Percentiles rank a stretch among this genome's conserved stretches.
Evolutionary conservation across 1,140 invertebrate species (phyloP).

Genomic region (Mizuhopecten yessoensis): DNA sequence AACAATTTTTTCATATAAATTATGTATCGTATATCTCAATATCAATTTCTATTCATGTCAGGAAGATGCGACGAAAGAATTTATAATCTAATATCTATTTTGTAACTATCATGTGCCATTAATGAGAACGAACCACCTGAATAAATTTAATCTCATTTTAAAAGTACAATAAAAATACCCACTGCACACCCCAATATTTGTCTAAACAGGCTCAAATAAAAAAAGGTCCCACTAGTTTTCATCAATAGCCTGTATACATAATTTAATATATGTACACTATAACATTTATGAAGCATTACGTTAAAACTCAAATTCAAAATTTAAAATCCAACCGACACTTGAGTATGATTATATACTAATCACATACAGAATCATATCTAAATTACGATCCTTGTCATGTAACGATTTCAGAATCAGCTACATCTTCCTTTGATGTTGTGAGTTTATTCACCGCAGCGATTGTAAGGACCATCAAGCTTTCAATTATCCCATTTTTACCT

Average conservation of each 20-base stretch:
- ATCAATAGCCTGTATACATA: not conserved
- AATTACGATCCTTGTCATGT: not conserved
- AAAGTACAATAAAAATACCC: not conserved
- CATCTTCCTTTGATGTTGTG: not conserved
- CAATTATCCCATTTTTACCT: not conserved
- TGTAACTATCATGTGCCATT: not conserved
- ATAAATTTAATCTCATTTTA: not conserved
- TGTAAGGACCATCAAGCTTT: not conserved
- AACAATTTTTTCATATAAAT: not conserved
- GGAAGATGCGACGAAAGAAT: not conserved
- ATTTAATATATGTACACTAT: not conserved
- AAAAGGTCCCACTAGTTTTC: not conserved
- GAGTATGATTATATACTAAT: not conserved
- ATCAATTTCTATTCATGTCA: not conserved
- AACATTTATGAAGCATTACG: not conserved
- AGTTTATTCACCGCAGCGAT: not conserved
- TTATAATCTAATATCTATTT: not conserved
- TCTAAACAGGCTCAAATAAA: not conserved
- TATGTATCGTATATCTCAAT: not conserved
- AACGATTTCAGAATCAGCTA: not conserved
- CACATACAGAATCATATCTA: not conserved
- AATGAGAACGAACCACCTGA: not conserved
- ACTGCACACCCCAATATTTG: not conserved
- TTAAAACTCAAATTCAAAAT: not conserved
- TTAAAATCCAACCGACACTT: slow-evolving; percentile 20